Evolutionary conservation across 2,797 vertebrate genomes (phyloP), one percentile per base, ranked within the genome.

Genomic region (Diplodus sargus): DNA sequence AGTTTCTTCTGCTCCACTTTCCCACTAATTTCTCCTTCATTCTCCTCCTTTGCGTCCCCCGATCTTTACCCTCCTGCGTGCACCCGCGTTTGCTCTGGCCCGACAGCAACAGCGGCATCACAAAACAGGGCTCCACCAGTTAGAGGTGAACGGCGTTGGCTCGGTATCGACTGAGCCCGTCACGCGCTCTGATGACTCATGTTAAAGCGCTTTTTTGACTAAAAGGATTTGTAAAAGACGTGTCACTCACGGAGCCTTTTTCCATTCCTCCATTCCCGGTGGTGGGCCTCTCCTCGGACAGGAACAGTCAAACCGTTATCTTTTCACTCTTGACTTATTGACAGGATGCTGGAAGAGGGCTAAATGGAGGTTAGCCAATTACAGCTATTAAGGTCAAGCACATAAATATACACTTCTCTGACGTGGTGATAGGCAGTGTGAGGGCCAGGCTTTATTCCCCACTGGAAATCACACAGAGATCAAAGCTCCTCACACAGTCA

Each of bases 201-300:
- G 86, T 87, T 82, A 75, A 89, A 85, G 75, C 42, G 22, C 67
- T 83, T 86, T 86, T 90, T 87, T 87, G 74, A 90, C 81, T 83
- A 88, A 91, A 89, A 78, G 86, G 87, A 89, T 91, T 88, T 90
- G 81, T 81, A 85, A 90, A 91, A 90, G 86, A 83, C n/a, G 15
- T 73, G 85, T 85, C 84, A 85, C 75, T 89, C 82, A 83, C 67
- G 54, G 47, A 85, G 64, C 23, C n/a, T 68, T 77, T 77, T 62
- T 76, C 70, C 64, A 63, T 62, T 70, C 45, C 47, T 74, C 78
- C 72, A 48, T 68, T 85, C 79, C 79, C 67, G 3, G 49, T 23
- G 43, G 79, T 80, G 63, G 79, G 70, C 82, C 81, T 81, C 70
- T 81, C 70, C 76, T 80, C 83, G 71, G 73, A 85, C 54, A 42